Evolutionary conservation across 2,888 invertebrate species (phyloP).

Genomic region (Troilus luridus): DNA sequence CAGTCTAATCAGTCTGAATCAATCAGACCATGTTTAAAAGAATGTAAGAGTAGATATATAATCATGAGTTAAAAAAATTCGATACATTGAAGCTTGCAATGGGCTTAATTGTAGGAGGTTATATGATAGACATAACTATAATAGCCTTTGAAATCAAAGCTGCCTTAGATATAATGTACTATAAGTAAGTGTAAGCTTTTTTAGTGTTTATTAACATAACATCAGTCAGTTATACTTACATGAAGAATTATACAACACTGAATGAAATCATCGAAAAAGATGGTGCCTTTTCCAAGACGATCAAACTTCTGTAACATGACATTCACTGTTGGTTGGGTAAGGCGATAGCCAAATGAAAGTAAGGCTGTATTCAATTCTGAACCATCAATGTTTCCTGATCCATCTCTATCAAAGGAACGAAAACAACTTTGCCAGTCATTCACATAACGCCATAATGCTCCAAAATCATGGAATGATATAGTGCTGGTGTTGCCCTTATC

Average conservation of each 20-base stretch:
- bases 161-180: too few species aligned
- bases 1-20: too few species aligned
- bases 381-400: constrained; percentile 92
- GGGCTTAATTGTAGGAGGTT: too few species aligned
- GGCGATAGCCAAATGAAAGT: constrained; percentile 88
- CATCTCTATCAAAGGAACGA: constrained; percentile 92
- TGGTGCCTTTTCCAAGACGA: constrained; percentile 88
- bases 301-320: constrained; percentile 94
- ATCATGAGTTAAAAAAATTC: too few species aligned
- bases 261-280: constrained; percentile 98
- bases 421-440: constrained; percentile 98
- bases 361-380: constrained; percentile 92
- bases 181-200: too few species aligned
- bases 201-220: too few species aligned
- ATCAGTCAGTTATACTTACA: constrained; percentile 75
- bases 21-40: too few species aligned
- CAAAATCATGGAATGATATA: constrained; percentile 95
- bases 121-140: too few species aligned
- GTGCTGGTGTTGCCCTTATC: constrained; percentile 91
- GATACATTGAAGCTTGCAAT: too few species aligned
- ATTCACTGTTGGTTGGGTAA: constrained; percentile 86
- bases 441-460: constrained; percentile 97
- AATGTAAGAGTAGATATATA: too few species aligned
- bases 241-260: constrained; percentile 94
- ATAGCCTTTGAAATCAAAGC: too few species aligned